Conservation (phyloP, 2,113 vertebrate species). For the Zeus faber region DNA sequence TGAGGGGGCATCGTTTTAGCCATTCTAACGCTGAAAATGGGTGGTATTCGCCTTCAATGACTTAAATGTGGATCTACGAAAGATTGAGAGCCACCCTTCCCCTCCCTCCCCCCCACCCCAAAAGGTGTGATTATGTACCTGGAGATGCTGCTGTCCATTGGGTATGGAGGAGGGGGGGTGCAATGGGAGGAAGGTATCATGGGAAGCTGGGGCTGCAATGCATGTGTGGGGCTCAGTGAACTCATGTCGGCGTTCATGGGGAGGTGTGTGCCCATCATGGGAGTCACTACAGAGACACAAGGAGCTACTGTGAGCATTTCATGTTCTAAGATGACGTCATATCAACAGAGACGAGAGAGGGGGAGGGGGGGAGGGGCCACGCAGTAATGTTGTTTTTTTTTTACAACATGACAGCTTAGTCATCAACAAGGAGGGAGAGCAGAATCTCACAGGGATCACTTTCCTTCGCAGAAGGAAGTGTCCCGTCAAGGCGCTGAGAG, state of each 20-base stretch:
- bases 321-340: conserved; percentile 20
- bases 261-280: conserved; percentile 95
- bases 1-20: too few relatives aligned
- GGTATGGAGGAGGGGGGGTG: conserved; percentile 97
- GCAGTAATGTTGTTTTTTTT: conserved; percentile 1
- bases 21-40: too few relatives aligned
- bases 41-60: too few relatives aligned
- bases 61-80: too few relatives aligned
- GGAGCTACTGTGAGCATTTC: conserved; percentile 62
- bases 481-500: conserved; percentile 21
- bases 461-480: conserved; percentile 41
- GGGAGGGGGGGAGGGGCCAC: background rate
- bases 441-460: conserved; percentile 56
- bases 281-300: conserved; percentile 84
- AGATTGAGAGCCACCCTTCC: too few relatives aligned
- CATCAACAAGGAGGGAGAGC: conserved; percentile 24
- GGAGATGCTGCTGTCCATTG: conserved; percentile 98
- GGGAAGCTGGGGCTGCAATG: conserved; percentile 89
- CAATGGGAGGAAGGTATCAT: conserved; percentile 97
- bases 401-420: conserved; percentile 16
- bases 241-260: conserved; percentile 96
- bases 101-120: background rate
- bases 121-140: conserved; percentile 78
- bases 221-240: conserved; percentile 92
- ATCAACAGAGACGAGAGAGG: conserved; percentile 16